Evolutionary conservation across 2,888 invertebrate genomes (phyloP), one percentile per base, ranked within the genome.

Genomic region (Xanthostigma xanthostigma): DNA sequence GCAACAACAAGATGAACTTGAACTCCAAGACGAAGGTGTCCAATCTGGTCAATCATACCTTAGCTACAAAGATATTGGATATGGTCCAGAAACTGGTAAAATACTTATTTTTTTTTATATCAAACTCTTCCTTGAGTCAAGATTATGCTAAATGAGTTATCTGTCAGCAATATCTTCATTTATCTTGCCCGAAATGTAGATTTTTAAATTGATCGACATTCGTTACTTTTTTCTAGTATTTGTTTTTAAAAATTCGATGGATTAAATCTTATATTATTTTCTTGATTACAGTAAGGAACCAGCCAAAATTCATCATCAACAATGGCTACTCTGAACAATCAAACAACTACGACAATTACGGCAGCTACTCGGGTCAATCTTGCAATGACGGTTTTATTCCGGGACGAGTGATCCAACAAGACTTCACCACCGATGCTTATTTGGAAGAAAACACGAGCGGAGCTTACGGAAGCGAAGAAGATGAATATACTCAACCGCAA

Each of bases 1-100:
- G 38, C 44, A 51, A 11, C 59, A 64, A 56, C 40, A 53, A 17
- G 59, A 60, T 42, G 52, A 54, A 49, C 58, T 57, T 44, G 59
- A 60, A 50, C 51, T 50, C 46, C 55, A 51, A 46, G 53, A 48
- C 27, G 52, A 45, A n/a, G 51, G 36, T 12, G 35, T 40, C 13
- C 49, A 37, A 33, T 49, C 48, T 5, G 48, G 53, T 46, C 55
- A 58, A 36, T 61, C 61, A 3, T 57, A 64, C 49, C 52, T 66
- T 9, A 67, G 65, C 9, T 66, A 72, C 51, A 62, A 62, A 6
- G 69, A 72, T 53, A 55, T 73, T 27, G 72, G 72, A 42, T 73
- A 70, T 53, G 62, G 59, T 2, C 60, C 68, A 36, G 71, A 68
- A 50, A 61, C 65, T 52, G 45, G 63, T 62, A 56, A 10, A 12